A percentile compares a stretch with the other conserved stretches of the same genome.
Conservation (phyloP, 2,888 invertebrate species). For the Lochmaea capreae region DNA sequence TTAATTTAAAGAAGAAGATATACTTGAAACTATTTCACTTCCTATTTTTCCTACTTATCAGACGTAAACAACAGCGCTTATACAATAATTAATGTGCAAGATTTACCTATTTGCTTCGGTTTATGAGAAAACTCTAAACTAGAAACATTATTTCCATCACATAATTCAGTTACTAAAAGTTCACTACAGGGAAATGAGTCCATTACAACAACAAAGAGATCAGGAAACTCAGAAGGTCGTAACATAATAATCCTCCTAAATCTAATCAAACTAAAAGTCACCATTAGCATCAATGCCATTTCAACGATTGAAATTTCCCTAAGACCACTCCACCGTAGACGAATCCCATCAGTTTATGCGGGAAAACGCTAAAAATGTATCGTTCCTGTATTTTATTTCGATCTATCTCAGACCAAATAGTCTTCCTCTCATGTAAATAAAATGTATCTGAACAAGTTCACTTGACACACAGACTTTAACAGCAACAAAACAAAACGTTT, state of each 20-base stretch:
- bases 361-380: constrained; percentile 36
- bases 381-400: constrained; percentile 36
- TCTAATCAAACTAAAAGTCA: constrained; percentile 32
- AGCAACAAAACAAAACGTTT: constrained; percentile 4
- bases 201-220: constrained; percentile 8
- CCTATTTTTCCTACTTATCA: too few species aligned
- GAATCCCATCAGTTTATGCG: constrained; percentile 39
- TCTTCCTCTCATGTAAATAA: constrained; percentile 30
- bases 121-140: neutral
- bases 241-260: constrained; percentile 23
- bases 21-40: too few species aligned
- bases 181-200: neutral
- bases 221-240: constrained; percentile 3
- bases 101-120: neutral
- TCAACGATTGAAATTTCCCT: constrained; percentile 34
- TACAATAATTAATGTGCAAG: too few species aligned
- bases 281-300: constrained; percentile 32
- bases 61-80: too few species aligned
- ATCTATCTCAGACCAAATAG: constrained; percentile 27
- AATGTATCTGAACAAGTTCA: constrained; percentile 31
- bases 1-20: too few species aligned
- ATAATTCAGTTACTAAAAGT: neutral
- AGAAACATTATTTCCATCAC: neutral
- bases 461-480: constrained; percentile 19
- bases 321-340: constrained; percentile 26